A percentile compares a stretch with the other conserved stretches of the same genome.
These are phyloP conservation scores for Xenopus tropicalis DNA, from an alignment of 2,113 vertebrate genomes.

Conservation along the genomic window UCB_Xtro_10.0 CM004443.2:114605501-114606000, in stretches of 20 bases:
- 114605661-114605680: too few species aligned
- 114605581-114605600: too few species aligned
- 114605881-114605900: not conserved
- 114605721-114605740: not conserved
- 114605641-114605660: too few species aligned
- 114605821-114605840: slow-evolving; percentile 30
- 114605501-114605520: slow-evolving; percentile 62
- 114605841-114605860: not conserved
- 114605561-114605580: not conserved
- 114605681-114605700: too few species aligned
- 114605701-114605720: too few species aligned
- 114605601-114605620: too few species aligned
- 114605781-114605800: slow-evolving; percentile 1
- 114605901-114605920: not conserved
- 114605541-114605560: slow-evolving; percentile 12
- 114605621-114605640: too few species aligned
- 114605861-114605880: slow-evolving; percentile 2
- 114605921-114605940: too few species aligned
- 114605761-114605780: not conserved
- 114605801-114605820: slow-evolving; percentile 13
- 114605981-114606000: too few species aligned
- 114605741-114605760: not conserved
- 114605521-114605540: slow-evolving; percentile 56
- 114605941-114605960: too few species aligned
- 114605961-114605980: too few species aligned